Base-by-base conservation (phyloP, 2,797 vertebrate genomes). In the Euphonia xanthogaster region DNA sequence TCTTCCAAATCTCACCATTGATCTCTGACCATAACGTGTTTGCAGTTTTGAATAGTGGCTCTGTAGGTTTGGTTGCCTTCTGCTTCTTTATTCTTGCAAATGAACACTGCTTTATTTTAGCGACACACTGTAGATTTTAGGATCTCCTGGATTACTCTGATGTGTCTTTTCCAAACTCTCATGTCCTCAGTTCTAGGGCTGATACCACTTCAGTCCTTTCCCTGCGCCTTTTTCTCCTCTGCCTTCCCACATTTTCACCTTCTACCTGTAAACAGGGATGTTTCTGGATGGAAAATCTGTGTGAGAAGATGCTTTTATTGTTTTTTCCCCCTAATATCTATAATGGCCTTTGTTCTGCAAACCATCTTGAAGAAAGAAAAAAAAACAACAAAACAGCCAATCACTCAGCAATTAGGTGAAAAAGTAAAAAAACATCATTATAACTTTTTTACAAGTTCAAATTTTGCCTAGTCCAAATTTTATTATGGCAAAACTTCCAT, bases 1-100 rank as follows among this genome's bases (percentile, higher is more conserved):
- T 57, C 39, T 75, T 75, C 21, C 30, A 61, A 31, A 48, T 67
- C 12, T 35, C 16, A n/a, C 20, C 14, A 20, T 67, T 63, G 33
- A 11, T n/a, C 7, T 62, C n/a, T 54, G 18, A 12, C 4, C 39
- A 12, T 18, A 71, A 12, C 1, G 0, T 20, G 10, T 50, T 40
- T 28, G 3, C 4, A 3, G 0, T 30, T 71, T 51, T 67, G 37
- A 63, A 23, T 4, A 42, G 17, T 40, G 18, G 3, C 16, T 47
- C 14, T 51, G 8, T 40, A 47, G n/a, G 35, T 67, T 21, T 39
- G 7, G 3, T 71, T 66, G 30, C 5, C 8, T 42, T 42, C 5
- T n/a, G 68, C 39, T 61, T 12, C 48, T n/a, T 73, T 30, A 3
- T 25, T 15, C 13, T 58, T 74, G 28, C 22, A 71, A 62, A 30